Evolutionary conservation across 2,113 vertebrate genomes (phyloP).

Genomic region (Tylochromis polylepis): DNA sequence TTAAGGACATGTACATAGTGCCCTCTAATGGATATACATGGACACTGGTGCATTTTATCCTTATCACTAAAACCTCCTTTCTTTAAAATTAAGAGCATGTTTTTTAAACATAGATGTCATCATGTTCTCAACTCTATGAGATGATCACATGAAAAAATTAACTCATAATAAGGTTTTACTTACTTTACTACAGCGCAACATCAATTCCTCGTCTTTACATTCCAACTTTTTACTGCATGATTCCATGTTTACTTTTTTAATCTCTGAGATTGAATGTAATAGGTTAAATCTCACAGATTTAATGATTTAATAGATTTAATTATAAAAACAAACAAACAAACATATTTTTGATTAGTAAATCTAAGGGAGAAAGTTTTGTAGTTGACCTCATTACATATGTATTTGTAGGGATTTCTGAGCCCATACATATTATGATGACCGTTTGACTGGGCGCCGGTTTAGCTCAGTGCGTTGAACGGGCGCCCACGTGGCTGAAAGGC

Average conservation of each 20-base stretch:
- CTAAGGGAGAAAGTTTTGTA: background rate
- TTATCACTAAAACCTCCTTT: background rate
- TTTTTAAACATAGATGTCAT: background rate
- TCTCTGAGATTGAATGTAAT: background rate
- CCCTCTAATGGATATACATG: background rate
- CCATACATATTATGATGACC: background rate
- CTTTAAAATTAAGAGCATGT: accelerated
- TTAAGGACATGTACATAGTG: too few species aligned
- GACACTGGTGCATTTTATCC: background rate
- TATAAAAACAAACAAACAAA: background rate
- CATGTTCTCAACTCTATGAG: background rate
- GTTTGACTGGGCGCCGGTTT: too few species aligned
- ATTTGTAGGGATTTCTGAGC: background rate
- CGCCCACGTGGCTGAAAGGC: too few species aligned
- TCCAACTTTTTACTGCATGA: background rate
- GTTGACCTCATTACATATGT: accelerated
- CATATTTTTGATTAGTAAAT: background rate
- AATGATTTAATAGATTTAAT: accelerated
- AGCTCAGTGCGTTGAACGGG: too few species aligned
- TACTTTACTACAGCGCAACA: accelerated
- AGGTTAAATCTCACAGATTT: background rate
- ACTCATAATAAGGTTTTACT: background rate
- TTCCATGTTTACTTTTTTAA: background rate
- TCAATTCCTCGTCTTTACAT: accelerated
- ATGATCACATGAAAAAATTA: background rate